Conservation (phyloP, 2,888 invertebrate genomes). For the Drosophila sordidula region DNA sequence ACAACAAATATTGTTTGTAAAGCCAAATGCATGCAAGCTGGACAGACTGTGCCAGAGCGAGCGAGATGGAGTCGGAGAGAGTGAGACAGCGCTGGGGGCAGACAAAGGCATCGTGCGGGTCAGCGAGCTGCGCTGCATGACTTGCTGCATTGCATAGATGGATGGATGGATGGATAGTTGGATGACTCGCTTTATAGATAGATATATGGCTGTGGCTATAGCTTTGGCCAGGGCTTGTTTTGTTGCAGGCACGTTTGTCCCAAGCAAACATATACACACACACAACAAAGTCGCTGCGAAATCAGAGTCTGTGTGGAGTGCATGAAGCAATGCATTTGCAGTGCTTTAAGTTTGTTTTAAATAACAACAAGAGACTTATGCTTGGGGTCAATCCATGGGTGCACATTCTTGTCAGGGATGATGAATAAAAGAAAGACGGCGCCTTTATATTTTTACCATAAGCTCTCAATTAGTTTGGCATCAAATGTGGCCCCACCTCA, state of each 20-base stretch:
- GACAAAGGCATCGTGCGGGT: conserved; percentile 78
- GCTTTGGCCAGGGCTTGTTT: conserved; percentile 43
- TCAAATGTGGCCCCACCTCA: too few species aligned
- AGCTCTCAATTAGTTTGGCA: not conserved
- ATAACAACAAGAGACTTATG: conserved; percentile 40
- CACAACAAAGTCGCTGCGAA: conserved; percentile 24
- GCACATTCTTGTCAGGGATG: too few species aligned
- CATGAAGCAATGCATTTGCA: conserved; percentile 30
- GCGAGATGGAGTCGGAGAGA: not conserved
- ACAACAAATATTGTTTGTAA: conserved; percentile 75
- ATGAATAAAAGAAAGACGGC: too few species aligned
- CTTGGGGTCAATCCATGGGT: conserved; percentile 18
- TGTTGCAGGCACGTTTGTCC: conserved; percentile 66
- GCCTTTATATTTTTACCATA: not conserved
- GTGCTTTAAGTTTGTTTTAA: conserved; percentile 64
- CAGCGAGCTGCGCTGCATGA: conserved; percentile 77
- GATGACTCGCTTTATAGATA: conserved; percentile 58
- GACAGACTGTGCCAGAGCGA: conserved; percentile 35
- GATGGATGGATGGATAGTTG: conserved; percentile 50
- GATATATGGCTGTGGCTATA: conserved; percentile 35
- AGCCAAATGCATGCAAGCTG: conserved; percentile 76
- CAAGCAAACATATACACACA: conserved; percentile 50
- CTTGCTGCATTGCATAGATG: conserved; percentile 73
- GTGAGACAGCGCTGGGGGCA: conserved; percentile 29
- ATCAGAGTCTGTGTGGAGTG: conserved; percentile 29